Evolutionary conservation across 2,888 invertebrate species (phyloP).

Genomic region (Drosophila borealis): DNA sequence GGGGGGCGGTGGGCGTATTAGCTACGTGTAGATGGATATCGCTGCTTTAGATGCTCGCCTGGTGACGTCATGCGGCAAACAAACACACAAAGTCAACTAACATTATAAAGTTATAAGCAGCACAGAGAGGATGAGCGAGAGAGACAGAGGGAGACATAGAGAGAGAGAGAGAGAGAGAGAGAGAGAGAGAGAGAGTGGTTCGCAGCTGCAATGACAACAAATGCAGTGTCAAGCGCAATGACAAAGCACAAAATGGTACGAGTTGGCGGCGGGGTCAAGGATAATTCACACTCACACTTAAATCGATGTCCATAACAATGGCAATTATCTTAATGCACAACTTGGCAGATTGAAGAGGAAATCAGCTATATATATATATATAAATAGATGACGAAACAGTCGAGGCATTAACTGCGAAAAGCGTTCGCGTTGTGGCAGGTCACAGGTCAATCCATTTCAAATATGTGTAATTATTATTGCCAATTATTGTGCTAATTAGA

Average conservation of each 20-base stretch:
- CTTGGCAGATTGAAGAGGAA: background rate
- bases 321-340: conserved; percentile 31
- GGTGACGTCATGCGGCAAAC: conserved; percentile 49
- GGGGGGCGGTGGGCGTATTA: conserved; percentile 31
- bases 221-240: conserved; percentile 26
- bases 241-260: conserved; percentile 13
- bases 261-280: conserved; percentile 8
- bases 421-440: too few species aligned
- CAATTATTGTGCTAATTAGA: too few species aligned
- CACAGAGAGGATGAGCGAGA: background rate
- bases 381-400: too few species aligned
- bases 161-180: background rate
- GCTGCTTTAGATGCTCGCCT: conserved; percentile 33
- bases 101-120: conserved; percentile 54
- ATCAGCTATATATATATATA: too few species aligned
- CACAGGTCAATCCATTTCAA: too few species aligned
- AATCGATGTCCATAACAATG: conserved; percentile 18
- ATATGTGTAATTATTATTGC: too few species aligned
- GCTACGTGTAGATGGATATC: conserved; percentile 59
- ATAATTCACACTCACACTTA: conserved; percentile 4
- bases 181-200: background rate
- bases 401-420: too few species aligned
- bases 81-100: conserved; percentile 53
- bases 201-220: conserved; percentile 15
- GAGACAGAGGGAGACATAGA: background rate